phyloP scores from a whole-genome alignment of 2,797 vertebrate genomes.

The Diglossa cyanea region DNA sequence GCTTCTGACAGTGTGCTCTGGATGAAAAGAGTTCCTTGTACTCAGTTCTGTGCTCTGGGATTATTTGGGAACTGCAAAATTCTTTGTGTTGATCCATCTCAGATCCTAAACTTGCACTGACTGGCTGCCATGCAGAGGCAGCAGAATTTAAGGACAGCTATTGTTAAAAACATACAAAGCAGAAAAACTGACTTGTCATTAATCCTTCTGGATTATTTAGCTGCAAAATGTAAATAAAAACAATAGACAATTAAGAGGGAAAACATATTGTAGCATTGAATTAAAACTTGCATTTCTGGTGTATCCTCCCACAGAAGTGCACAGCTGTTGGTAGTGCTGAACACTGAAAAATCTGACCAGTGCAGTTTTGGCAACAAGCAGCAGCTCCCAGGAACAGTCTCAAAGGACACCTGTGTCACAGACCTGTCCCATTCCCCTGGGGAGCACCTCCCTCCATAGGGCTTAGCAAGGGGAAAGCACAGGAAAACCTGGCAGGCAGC shows the following conservation, averaged over 20 bases:
- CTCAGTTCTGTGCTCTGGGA: background rate
- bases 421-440: fast-evolving
- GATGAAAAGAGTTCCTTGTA: fast-evolving
- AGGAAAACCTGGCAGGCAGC: background rate
- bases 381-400: background rate
- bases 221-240: background rate
- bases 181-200: background rate
- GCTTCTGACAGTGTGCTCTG: background rate
- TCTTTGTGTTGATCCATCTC: background rate
- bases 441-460: background rate
- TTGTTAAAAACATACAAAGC: background rate
- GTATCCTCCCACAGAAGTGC: fast-evolving
- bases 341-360: fast-evolving
- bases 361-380: background rate
- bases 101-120: background rate
- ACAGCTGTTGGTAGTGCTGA: fast-evolving
- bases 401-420: background rate
- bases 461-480: background rate
- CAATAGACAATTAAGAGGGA: background rate
- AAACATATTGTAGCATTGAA: background rate
- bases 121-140: background rate
- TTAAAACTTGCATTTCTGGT: background rate
- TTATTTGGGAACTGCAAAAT: background rate
- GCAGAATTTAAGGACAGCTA: background rate
- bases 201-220: background rate